Base-by-base conservation (phyloP, 30 jellyfish, hydroid and myxozoan species). In the Calvadosia cruxmelitensis region DNA sequence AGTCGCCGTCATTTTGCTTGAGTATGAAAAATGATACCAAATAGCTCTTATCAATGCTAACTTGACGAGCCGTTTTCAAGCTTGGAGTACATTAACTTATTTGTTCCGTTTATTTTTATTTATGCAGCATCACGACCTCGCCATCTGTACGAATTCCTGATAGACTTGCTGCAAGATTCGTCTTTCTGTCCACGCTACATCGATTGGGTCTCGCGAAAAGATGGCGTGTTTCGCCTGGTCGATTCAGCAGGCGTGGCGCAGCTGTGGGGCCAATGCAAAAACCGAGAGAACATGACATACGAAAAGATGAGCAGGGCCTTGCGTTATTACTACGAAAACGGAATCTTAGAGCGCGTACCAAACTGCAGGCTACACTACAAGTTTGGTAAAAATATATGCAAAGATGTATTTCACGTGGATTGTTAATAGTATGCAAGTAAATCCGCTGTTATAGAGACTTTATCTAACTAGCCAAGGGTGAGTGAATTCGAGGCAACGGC, bases 221-320 rank as follows among this genome's bases (percentile, higher is more conserved):
- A 80, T 52, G 78, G 69, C 26, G 83, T 80, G 31, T 80, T 80
- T 67, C 86, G 93, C 65, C 61, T 80, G 82, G 93, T 80, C 15
- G 93, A 80, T 42, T 80, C 93, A 1, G 93, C 93, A 0, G 93
- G 80, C 5, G 93, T 80, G 34, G 93, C 93, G 3, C 78, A 80
- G 81, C 67, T 80, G 85, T 80, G 93, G 93, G 93, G 93, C 27
- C 85, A 80, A 63, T 80, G 93, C 73, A 80, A 80, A 50, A 80
- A 80, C 85, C 31, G 93, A 53, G 93, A 72, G 66, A 80, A 80
- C 53, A 80, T 80, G 93, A 80, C 93, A 10, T 80, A 80, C 62
- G 93, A 80, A 67, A 80, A 80, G 66, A 80, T 80, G 93, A 80
- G 93, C 82, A 65, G 93, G 10, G 93, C 93, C 1, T 31, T 80